These are phyloP conservation scores for Drosophila neotestacea DNA, from an alignment of 2,888 invertebrate species.

Conservation along the genomic window DNA sequence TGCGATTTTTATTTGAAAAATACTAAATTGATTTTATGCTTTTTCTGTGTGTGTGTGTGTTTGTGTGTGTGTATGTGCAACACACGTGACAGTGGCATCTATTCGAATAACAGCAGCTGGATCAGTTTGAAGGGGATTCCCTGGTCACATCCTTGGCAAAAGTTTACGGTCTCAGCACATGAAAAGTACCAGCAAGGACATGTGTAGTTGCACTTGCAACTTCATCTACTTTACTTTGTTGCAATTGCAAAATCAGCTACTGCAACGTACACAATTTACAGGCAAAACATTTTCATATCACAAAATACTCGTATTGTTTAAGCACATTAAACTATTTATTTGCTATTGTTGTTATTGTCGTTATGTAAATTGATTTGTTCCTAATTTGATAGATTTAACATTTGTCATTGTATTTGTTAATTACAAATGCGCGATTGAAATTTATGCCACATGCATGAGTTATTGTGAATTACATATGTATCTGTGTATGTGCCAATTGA, in stretches of 20 bases:
- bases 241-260: slow-evolving; percentile 27
- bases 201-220: slow-evolving; percentile 19
- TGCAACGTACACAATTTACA: slow-evolving; percentile 4
- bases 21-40: slow-evolving; percentile 66
- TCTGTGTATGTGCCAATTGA: slow-evolving; percentile 6
- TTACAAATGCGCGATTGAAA: slow-evolving; percentile 35
- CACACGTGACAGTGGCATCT: slow-evolving; percentile 5
- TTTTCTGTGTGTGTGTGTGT: slow-evolving; percentile 9
- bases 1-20: slow-evolving; percentile 70
- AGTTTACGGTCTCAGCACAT: slow-evolving; percentile 37
- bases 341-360: background rate
- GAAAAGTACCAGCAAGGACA: slow-evolving; percentile 38
- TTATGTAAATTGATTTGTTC: slow-evolving; percentile 12
- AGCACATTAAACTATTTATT: slow-evolving; percentile 18
- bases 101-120: slow-evolving; percentile 8
- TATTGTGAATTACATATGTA: slow-evolving; percentile 24
- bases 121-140: slow-evolving; percentile 7
- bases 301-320: background rate
- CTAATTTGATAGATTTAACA: slow-evolving; percentile 6
- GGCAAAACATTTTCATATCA: background rate
- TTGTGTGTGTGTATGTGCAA: background rate
- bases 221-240: slow-evolving; percentile 26
- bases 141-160: slow-evolving; percentile 16
- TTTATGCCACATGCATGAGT: slow-evolving; percentile 22
- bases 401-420: slow-evolving; percentile 39